These are phyloP conservation scores for Crossaster papposus DNA, from an alignment of 53 echinoderm and acorn worm genomes.

Conservation along the genomic window DNA sequence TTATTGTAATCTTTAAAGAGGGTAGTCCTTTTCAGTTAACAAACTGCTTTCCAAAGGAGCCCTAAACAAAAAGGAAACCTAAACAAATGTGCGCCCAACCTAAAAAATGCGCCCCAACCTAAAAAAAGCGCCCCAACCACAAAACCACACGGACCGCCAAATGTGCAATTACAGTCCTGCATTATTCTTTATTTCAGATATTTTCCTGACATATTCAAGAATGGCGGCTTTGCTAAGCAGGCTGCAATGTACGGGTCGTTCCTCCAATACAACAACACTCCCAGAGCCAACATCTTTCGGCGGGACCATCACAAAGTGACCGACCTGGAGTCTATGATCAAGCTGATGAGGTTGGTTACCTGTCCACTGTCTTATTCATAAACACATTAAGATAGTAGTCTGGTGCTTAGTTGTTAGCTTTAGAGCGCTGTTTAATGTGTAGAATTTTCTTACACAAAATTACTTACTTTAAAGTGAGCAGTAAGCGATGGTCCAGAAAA, in stretches of 20 bases:
- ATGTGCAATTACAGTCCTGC: not conserved
- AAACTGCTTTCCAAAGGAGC: too few relatives aligned
- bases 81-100: too few relatives aligned
- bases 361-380: not conserved
- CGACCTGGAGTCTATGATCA: slow-evolving; percentile 82
- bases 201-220: slow-evolving; percentile 76
- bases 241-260: slow-evolving; percentile 76
- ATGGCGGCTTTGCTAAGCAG: slow-evolving; percentile 71
- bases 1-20: too few relatives aligned
- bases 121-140: too few relatives aligned
- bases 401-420: not conserved
- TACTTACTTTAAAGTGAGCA: too few relatives aligned
- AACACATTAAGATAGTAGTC: not conserved
- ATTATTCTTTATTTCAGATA: slow-evolving; percentile 59
- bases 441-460: too few relatives aligned
- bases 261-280: slow-evolving; percentile 79
- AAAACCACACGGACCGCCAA: not conserved
- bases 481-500: too few relatives aligned
- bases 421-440: too few relatives aligned
- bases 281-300: slow-evolving; percentile 87
- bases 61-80: too few relatives aligned
- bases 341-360: slow-evolving; percentile 84
- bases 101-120: too few relatives aligned
- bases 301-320: slow-evolving; percentile 81
- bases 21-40: too few relatives aligned